Evolutionary conservation across 1,140 invertebrate genomes (phyloP), one percentile per base, ranked within the genome.

Genomic region (Drosophila takahashii): DNA sequence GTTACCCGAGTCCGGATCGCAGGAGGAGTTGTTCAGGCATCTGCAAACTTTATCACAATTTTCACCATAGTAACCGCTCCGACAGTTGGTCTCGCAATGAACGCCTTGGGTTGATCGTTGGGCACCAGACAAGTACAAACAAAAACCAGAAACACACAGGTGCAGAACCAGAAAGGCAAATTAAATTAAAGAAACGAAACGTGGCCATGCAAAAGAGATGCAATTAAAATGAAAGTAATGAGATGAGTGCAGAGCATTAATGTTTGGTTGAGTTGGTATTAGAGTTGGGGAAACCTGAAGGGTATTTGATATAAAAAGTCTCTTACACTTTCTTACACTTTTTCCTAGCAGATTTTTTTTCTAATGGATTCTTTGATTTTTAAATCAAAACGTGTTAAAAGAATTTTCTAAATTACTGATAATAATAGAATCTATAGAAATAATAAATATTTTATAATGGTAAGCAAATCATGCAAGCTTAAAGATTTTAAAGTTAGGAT

Each of bases 11-110:
- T 94, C 92, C 32, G 95, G 95, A 92, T 98, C 95, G 93, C 98
- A 99, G n/a, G 96, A 96, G 58, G 96, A 96, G 91, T 97, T 96
- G 92, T 97, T 96, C 71, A 94, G 93, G 93, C 98, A 99, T 78
- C 95, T 94, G 92, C 98, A 98, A 52, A 94, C 93, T 79, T 95
- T 93, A 69, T 94, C 93, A 93, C 98, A 99, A 81, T 96, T 93
- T 48, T 94, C 92, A 45, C 98, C 98, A 93, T 95, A 98, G 78
- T 92, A 94, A 48, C 97, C 98, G 48, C 92, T 90, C 9, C 95
- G 94, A 93, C 98, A 99, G 59, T 94, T 93, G 3, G 95, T 96
- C 92, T 98, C 97, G 92, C 98, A 98, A 52, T 94, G 94, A 15
- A 96, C 94, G 70, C 97, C 96, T 96, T 90, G 84, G 80, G 64